Percentiles rank a stretch among this genome's conserved stretches.
phyloP scores from a whole-genome alignment of 2,797 vertebrate species.

The Buphagus erythrorhynchus region DNA sequence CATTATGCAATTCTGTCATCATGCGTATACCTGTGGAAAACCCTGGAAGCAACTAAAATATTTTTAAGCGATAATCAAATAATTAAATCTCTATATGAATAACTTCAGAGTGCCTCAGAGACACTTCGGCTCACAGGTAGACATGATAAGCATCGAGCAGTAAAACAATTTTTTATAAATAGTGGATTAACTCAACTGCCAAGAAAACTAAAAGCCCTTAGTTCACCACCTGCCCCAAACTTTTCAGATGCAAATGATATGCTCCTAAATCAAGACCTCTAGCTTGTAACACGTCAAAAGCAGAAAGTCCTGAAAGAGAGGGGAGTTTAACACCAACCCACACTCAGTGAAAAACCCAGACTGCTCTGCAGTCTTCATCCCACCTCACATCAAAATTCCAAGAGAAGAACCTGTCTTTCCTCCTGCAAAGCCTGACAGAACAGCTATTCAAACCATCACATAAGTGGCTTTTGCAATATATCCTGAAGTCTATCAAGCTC shows the following conservation, averaged over 20 bases:
- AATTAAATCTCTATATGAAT: neutral
- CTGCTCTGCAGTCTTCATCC: neutral
- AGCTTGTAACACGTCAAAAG: neutral
- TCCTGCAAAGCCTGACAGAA: neutral
- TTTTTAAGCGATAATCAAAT: neutral
- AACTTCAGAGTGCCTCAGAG: neutral
- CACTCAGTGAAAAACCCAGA: neutral
- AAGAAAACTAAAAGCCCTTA: neutral
- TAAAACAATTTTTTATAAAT: neutral
- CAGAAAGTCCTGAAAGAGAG: neutral
- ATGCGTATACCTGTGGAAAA: neutral
- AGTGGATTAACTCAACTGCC: neutral
- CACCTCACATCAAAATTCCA: neutral
- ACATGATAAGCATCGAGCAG: neutral
- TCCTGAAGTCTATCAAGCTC: neutral
- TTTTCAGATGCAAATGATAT: neutral
- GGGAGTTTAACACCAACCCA: neutral
- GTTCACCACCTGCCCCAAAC: neutral
- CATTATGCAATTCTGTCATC: neutral
- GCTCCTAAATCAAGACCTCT: neutral
- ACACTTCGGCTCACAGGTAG: neutral
- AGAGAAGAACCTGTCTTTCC: neutral
- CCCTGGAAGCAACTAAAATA: neutral
- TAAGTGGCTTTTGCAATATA: neutral
- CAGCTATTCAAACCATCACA: neutral